phyloP scores from a whole-genome alignment of 2,113 vertebrate species.

The Empidonax traillii region DNA sequence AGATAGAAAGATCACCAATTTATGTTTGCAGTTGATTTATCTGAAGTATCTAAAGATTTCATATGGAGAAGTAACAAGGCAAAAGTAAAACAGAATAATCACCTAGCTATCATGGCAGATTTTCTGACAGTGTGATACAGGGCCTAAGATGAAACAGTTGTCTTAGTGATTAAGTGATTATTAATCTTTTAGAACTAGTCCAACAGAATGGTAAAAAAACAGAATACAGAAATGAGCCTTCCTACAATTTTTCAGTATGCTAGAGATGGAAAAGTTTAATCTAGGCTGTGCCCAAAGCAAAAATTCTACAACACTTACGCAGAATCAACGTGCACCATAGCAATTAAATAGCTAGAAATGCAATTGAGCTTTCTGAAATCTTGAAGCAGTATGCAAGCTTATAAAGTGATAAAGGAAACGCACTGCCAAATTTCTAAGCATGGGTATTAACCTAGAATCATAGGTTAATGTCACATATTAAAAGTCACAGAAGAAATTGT shows the following conservation, averaged over 20 bases:
- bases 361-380: background rate
- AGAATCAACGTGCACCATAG: background rate
- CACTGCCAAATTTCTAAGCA: background rate
- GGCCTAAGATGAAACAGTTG: background rate
- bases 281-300: background rate
- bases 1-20: background rate
- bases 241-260: background rate
- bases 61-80: background rate
- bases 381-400: background rate
- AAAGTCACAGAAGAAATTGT: background rate
- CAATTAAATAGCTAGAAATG: background rate
- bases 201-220: background rate
- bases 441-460: background rate
- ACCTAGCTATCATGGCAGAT: background rate
- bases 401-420: background rate
- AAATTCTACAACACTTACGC: background rate
- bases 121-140: background rate
- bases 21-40: background rate
- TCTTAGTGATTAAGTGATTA: background rate
- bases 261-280: background rate
- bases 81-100: background rate
- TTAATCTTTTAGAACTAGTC: background rate
- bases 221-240: background rate
- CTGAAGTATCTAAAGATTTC: background rate
- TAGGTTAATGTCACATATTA: background rate